Evolutionary conservation across 2,888 invertebrate species (phyloP), one percentile per base, ranked within the genome.

Genomic region (Drosophila fungiperda): DNA sequence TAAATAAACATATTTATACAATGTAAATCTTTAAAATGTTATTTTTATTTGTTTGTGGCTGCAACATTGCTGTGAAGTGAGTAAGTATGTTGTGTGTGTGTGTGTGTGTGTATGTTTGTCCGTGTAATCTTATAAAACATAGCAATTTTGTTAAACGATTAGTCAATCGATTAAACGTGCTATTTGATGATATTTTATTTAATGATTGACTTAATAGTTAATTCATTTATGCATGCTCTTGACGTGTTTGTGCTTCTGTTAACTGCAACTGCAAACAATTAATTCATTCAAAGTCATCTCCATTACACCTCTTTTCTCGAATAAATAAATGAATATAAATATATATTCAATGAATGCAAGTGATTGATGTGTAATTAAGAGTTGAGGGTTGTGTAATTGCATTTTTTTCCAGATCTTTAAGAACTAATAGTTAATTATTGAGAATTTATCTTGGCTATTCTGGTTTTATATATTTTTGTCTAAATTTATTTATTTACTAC

Each of bases 1-100:
- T 78, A 85, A 89, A 89, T 87, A 65, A 81, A 90, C 74, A 83
- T 85, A 85, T 85, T 85, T 85, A 85, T 85, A 88, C 78, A 88
- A 90, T 88, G 88, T 88, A 87, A 73, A 48, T n/a, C 26, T 17
- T 29, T 4, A 5, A 15, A 50, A 9, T 33, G 8, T 49, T 23
- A 3, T 45, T 2, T 32, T 52, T 1, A n/a, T 36, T 35, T 45
- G 9, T 57, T 40, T 23, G 32, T 32, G 33, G 26, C 11, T 15
- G 15, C 26, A 36, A 11, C 11, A 17, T n/a, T 26, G 23, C 20
- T 15, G n/a, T 40, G 40, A 23, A 15, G 8, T 15, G 15, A 45
- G 45, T 45, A 45, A 23, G 40, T n/a, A 42, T 40, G 7, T 45
- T 20, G 12, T 7, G 3, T 3, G 20, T 42, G 6, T 12, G 6